Base-by-base conservation (phyloP, 2,888 invertebrate species). In the Hirtodrosophila histrioides region DNA sequence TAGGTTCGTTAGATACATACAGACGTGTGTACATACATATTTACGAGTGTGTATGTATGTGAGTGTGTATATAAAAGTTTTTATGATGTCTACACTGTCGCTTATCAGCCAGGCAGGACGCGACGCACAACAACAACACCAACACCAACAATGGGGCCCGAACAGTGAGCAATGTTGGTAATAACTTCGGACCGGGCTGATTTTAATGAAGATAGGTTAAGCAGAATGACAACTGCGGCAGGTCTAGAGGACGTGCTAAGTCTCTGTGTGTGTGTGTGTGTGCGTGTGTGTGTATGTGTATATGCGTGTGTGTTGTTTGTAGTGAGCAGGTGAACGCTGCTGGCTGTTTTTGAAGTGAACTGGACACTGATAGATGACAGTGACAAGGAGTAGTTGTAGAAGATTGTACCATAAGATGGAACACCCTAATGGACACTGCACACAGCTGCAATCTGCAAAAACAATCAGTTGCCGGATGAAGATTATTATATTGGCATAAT, bases 61-160 rank as follows among this genome's bases (percentile, higher is more conserved):
- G 17, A 12, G 35, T 65, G 11, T 67, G 45, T 61, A 40, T 46
- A 56, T 69, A 66, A 53, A 69, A 63, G 63, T 72, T 76, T 75
- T 85, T 84, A 82, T 86, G 82, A 86, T 86, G 86, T 85, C 85
- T 85, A 82, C 78, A 80, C 77, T 74, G 80, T 79, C 82, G 74
- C 79, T 78, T 78, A 78, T 79, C 83, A 72, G 78, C 55, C 63
- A 68, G 40, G 61, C 68, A 58, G 50, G 56, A 56, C 56, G 50
- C 55, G 56, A 57, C 69, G 40, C 11, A 53, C 50, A 65, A 71
- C 56, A 58, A 61, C 60, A 56, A 17, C 17, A 17, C 1, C 27
- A 27, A 27, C 27, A 27, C 53, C 66, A 53, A 39, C 58, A 56
- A 44, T 24, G 17, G n/a, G 50, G 10, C 49, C 44, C 39, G 39